Conservation (phyloP, 2,113 vertebrate genomes). For the Pimephales promelas region DNA sequence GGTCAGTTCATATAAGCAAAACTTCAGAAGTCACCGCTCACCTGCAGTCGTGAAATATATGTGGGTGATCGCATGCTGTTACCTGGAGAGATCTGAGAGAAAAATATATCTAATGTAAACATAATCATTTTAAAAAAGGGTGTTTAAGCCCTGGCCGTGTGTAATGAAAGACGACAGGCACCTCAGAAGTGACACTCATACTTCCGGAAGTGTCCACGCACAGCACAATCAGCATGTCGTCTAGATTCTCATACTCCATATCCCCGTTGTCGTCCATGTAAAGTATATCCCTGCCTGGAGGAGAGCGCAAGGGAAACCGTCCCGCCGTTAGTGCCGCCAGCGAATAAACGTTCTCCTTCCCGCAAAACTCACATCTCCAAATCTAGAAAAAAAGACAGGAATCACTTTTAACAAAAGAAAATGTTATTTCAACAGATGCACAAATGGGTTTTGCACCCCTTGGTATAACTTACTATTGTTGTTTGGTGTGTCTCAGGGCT, state of each 20-base stretch:
- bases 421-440: not conserved
- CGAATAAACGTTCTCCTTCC: constrained; percentile 49
- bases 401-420: not conserved
- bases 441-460: not conserved
- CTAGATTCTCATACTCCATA: constrained; percentile 75
- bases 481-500: constrained; percentile 28
- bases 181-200: constrained; percentile 77
- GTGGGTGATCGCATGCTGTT: constrained; percentile 54
- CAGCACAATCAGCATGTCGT: constrained; percentile 74
- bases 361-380: constrained; percentile 78
- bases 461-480: constrained; percentile 61
- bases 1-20: not conserved
- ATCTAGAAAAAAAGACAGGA: constrained; percentile 53
- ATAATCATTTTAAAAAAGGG: not conserved
- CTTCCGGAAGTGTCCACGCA: constrained; percentile 80
- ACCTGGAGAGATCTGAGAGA: constrained; percentile 58
- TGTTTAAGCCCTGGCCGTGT: not conserved
- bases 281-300: constrained; percentile 65
- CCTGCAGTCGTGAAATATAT: constrained; percentile 74
- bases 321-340: constrained; percentile 38
- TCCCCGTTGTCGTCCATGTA: constrained; percentile 62
- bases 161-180: not conserved
- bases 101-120: not conserved
- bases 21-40: constrained; percentile 45
- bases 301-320: constrained; percentile 38